These are phyloP conservation scores for Pantala flavescens DNA, from an alignment of 1,140 invertebrate genomes.

Conservation along the genomic window DNA sequence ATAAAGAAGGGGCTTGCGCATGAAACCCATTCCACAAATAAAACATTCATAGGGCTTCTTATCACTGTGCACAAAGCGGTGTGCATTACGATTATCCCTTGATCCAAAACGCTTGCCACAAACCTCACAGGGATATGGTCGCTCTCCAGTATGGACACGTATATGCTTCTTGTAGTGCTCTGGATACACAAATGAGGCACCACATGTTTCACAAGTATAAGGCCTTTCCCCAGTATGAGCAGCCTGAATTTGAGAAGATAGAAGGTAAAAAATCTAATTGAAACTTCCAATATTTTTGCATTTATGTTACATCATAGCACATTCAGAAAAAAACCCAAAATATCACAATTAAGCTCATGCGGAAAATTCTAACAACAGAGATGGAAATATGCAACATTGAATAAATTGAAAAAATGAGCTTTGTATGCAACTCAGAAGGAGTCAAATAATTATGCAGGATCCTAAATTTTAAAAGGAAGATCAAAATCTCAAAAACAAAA, in stretches of 20 bases:
- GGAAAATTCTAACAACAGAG: too few species aligned
- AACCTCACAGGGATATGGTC: constrained; percentile 69
- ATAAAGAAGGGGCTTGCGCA: constrained; percentile 68
- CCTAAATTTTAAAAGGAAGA: too few species aligned
- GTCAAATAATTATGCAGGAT: too few species aligned
- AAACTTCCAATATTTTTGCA: too few species aligned
- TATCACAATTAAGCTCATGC: too few species aligned
- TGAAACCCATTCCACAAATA: constrained; percentile 68
- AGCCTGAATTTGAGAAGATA: constrained; percentile 48
- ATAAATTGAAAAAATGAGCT: too few species aligned
- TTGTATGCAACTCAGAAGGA: too few species aligned
- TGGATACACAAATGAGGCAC: constrained; percentile 69
- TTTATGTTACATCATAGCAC: too few species aligned
- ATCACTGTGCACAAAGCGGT: constrained; percentile 72
- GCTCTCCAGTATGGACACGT: constrained; percentile 65
- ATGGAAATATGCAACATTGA: too few species aligned
- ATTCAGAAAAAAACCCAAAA: too few species aligned
- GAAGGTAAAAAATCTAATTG: too few species aligned
- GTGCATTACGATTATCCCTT: constrained; percentile 72
- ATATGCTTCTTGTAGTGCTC: constrained; percentile 76
- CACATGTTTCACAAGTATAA: constrained; percentile 58
- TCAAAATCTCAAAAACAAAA: too few species aligned
- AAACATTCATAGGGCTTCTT: constrained; percentile 78
- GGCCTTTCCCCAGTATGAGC: constrained; percentile 68
- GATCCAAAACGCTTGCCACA: constrained; percentile 78